A percentile compares a stretch with the other conserved stretches of the same genome.
Evolutionary conservation across 2,113 vertebrate genomes (phyloP).

Genomic region (Tetrao urogallus): DNA sequence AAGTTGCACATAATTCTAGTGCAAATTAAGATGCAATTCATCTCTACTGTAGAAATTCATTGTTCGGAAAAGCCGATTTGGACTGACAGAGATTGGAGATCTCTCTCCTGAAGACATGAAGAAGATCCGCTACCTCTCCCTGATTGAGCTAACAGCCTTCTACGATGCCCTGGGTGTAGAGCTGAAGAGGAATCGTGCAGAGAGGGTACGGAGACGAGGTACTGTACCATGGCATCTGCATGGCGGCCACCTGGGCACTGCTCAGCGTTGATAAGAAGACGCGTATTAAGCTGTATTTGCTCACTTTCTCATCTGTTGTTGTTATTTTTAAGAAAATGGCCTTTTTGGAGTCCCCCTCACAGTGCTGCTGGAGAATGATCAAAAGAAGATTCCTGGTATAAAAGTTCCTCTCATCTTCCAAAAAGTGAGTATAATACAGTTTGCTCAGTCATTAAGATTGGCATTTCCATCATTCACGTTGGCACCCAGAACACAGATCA

Average conservation of each 20-base stretch:
- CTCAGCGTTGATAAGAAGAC: neutral
- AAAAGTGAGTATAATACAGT: slow-evolving; percentile 81
- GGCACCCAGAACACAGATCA: neutral
- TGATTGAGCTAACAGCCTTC: slow-evolving; percentile 88
- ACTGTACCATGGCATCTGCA: neutral
- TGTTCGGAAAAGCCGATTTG: slow-evolving; percentile 82
- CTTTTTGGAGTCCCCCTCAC: slow-evolving; percentile 91
- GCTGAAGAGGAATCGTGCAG: slow-evolving; percentile 83
- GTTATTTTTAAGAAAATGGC: slow-evolving; percentile 82
- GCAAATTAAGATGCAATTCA: neutral
- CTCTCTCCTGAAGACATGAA: slow-evolving; percentile 88
- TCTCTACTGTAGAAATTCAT: slow-evolving; percentile 80
- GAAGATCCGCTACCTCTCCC: slow-evolving; percentile 87
- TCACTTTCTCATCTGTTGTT: neutral
- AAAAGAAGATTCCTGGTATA: slow-evolving; percentile 86
- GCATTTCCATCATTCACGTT: neutral
- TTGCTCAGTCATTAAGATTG: neutral
- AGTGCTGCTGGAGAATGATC: slow-evolving; percentile 88
- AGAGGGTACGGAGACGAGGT: slow-evolving; percentile 86
- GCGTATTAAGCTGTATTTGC: neutral
- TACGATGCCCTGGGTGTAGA: slow-evolving; percentile 86
- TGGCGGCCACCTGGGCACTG: accelerated
- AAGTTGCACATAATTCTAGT: neutral
- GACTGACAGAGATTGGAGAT: slow-evolving; percentile 85
- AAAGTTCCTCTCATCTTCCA: slow-evolving; percentile 93